These are phyloP conservation scores for Lycodopsis pacificus DNA, from an alignment of 2,797 vertebrate genomes.

Conservation along the genomic window DNA sequence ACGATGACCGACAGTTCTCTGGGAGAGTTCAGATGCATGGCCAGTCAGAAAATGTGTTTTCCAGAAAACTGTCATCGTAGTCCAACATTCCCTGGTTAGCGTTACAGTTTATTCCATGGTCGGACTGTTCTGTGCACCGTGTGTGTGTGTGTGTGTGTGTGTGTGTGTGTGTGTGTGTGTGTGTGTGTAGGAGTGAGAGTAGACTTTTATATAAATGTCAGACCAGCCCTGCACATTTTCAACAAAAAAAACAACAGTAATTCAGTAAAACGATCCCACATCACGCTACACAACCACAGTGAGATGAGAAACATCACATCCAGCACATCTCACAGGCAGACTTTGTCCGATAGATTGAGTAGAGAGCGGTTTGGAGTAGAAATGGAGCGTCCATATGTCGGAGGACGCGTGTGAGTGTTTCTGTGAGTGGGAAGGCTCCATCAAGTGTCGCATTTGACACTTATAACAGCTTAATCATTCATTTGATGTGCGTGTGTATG, in stretches of 20 bases:
- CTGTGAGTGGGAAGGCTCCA: background rate
- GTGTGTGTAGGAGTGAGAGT: conserved; percentile 16
- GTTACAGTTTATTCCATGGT: conserved; percentile 65
- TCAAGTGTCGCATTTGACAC: background rate
- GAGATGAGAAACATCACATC: conserved; percentile 74
- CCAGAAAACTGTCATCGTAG: conserved; percentile 67
- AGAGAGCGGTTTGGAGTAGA: background rate
- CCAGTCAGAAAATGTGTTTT: conserved; percentile 76
- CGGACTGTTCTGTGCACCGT: conserved; percentile 38
- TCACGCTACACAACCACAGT: conserved; percentile 74
- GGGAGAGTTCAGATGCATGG: conserved; percentile 59
- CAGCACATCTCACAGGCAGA: conserved; percentile 55
- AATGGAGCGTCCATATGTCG: background rate
- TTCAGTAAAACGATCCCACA: conserved; percentile 72
- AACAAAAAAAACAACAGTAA: conserved; percentile 66
- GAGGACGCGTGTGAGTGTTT: background rate
- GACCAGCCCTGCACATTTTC: conserved; percentile 63
- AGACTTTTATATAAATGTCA: conserved; percentile 64
- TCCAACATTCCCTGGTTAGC: conserved; percentile 72
- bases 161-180: conserved; percentile 5
- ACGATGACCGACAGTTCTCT: conserved; percentile 68
- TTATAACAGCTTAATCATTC: background rate
- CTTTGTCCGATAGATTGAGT: conserved; percentile 25
- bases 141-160: conserved; percentile 7
- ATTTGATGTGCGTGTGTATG: background rate